Conservation (phyloP, 2,113 vertebrate species). For the Albula goreensis region DNA sequence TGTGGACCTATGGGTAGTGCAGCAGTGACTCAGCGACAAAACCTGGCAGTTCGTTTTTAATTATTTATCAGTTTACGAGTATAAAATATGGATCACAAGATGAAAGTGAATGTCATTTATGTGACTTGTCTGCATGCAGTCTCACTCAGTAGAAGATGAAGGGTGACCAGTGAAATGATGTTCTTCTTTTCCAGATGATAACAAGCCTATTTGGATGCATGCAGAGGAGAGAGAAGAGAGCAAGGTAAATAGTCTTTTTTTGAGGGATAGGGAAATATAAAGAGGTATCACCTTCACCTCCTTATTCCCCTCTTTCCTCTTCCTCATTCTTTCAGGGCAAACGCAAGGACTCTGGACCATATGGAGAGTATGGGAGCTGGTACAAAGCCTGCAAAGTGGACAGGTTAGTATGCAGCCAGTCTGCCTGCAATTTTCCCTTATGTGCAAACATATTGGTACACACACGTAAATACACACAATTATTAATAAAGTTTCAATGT, state of each 20-base stretch:
- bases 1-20: background rate
- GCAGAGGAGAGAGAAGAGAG: slow-evolving; percentile 87
- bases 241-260: slow-evolving; percentile 66
- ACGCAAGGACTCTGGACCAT: slow-evolving; percentile 69
- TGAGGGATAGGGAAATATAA: background rate
- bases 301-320: background rate
- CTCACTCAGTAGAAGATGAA: background rate
- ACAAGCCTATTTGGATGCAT: slow-evolving; percentile 93
- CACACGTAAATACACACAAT: too few species aligned
- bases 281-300: background rate
- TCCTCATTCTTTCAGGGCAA: slow-evolving; percentile 62
- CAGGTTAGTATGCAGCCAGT: slow-evolving; percentile 65
- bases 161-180: background rate
- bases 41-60: too few species aligned
- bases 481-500: background rate
- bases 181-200: slow-evolving; percentile 73
- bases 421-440: background rate
- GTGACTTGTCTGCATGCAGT: background rate
- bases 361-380: slow-evolving; percentile 85
- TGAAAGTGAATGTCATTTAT: background rate
- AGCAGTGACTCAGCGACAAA: background rate
- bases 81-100: background rate
- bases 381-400: slow-evolving; percentile 88
- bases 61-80: background rate
- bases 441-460: too few species aligned